Evolutionary conservation across 2,888 invertebrate species (phyloP).

Genomic region (Pseudococcus longispinus): DNA sequence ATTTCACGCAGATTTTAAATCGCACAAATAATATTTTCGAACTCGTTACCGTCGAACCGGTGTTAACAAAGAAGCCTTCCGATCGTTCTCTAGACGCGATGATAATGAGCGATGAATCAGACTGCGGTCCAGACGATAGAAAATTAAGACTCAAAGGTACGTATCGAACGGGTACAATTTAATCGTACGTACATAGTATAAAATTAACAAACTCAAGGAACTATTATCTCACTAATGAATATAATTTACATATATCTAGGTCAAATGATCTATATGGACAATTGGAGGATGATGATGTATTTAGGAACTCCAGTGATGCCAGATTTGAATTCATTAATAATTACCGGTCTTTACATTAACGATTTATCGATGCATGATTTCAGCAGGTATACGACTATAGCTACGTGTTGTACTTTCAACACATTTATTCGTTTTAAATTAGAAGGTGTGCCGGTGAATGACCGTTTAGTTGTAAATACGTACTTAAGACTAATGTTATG

Average conservation of each 20-base stretch:
- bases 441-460: conserved; percentile 25
- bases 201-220: conserved; percentile 44
- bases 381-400: conserved; percentile 75
- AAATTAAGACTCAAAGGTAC: conserved; percentile 81
- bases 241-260: conserved; percentile 67
- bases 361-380: conserved; percentile 99
- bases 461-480: not conserved
- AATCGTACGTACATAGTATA: not conserved
- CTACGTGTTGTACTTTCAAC: not conserved
- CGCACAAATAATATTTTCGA: conserved; percentile 98
- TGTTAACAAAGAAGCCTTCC: conserved; percentile 71
- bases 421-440: not conserved
- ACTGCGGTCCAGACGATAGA: conserved; percentile 75
- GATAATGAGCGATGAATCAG: conserved; percentile 69
- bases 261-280: conserved; percentile 98
- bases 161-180: not conserved
- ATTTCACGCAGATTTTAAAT: conserved; percentile 77
- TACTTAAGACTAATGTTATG: not conserved
- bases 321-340: conserved; percentile 88
- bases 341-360: conserved; percentile 94
- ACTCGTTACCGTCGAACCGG: conserved; percentile 85
- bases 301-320: conserved; percentile 96
- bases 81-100: conserved; percentile 67
- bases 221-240: conserved; percentile 26
- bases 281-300: conserved; percentile 98